Evolutionary conservation across 2,888 invertebrate genomes (phyloP).

Genomic region (Torymus auratus): DNA sequence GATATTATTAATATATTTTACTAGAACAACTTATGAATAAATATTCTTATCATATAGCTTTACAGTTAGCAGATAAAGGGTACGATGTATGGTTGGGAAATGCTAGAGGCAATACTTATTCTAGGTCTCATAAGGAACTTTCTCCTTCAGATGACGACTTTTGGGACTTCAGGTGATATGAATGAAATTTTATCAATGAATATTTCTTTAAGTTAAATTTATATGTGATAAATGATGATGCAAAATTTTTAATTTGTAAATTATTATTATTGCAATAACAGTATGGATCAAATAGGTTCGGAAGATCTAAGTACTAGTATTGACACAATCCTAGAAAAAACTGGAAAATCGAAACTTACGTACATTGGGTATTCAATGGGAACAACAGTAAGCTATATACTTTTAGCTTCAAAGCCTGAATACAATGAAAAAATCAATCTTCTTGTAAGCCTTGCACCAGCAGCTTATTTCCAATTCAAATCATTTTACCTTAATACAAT

Average conservation of each 20-base stretch:
- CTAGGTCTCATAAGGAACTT: background rate
- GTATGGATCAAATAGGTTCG: background rate
- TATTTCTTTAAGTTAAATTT: no score
- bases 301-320: conserved; percentile 2
- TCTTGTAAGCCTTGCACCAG: conserved; percentile 70
- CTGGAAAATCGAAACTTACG: background rate
- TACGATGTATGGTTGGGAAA: conserved; percentile 34
- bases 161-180: conserved; percentile 20
- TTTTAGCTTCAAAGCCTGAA: conserved; percentile 83
- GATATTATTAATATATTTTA: no score
- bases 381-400: conserved; percentile 84
- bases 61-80: conserved; percentile 13
- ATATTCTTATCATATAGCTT: background rate
- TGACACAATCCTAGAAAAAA: conserved; percentile 4
- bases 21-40: no score
- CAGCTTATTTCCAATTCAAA: background rate
- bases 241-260: background rate
- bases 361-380: conserved; percentile 97
- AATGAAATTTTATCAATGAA: background rate
- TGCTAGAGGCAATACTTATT: conserved; percentile 21
- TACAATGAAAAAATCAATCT: conserved; percentile 83
- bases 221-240: background rate
- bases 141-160: background rate
- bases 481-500: no score
- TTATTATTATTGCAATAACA: background rate